phyloP scores from a whole-genome alignment of 2,797 vertebrate genomes.

The Platyrinchus mystaceus region DNA sequence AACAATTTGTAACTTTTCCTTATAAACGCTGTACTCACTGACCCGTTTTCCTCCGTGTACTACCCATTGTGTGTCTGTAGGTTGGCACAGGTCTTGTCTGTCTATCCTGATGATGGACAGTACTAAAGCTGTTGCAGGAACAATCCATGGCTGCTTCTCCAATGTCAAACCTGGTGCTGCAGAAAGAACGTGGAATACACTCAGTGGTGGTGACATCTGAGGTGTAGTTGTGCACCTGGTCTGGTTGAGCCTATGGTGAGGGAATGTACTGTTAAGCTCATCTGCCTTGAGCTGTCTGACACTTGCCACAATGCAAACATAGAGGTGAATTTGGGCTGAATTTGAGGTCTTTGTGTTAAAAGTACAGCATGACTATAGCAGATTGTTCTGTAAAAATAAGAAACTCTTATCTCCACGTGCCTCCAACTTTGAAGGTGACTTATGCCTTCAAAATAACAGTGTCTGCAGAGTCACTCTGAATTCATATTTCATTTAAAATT shows the following conservation, averaged over 20 bases:
- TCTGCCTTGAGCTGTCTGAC: background rate
- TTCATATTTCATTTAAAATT: background rate
- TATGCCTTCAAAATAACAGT: background rate
- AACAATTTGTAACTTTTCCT: background rate
- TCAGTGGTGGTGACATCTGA: background rate
- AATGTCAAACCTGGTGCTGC: background rate
- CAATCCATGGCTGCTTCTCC: background rate
- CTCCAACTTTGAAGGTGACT: background rate
- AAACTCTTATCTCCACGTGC: background rate
- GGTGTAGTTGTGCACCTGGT: background rate
- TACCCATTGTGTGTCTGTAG: background rate
- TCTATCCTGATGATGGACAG: background rate
- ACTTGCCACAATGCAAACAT: background rate
- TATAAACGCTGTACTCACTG: background rate
- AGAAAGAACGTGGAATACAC: background rate
- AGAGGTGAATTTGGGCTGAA: background rate
- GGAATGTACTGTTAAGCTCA: rapidly evolving
- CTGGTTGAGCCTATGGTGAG: background rate
- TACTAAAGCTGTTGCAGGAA: background rate
- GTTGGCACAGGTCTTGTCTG: background rate
- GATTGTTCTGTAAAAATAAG: background rate
- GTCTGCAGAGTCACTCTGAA: background rate
- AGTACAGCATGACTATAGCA: background rate
- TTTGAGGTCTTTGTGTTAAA: background rate
- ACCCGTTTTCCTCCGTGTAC: background rate